A percentile compares a stretch with the other conserved stretches of the same genome.
Conservation (phyloP, 2,113 vertebrate genomes). For the Catharus minimus region DNA sequence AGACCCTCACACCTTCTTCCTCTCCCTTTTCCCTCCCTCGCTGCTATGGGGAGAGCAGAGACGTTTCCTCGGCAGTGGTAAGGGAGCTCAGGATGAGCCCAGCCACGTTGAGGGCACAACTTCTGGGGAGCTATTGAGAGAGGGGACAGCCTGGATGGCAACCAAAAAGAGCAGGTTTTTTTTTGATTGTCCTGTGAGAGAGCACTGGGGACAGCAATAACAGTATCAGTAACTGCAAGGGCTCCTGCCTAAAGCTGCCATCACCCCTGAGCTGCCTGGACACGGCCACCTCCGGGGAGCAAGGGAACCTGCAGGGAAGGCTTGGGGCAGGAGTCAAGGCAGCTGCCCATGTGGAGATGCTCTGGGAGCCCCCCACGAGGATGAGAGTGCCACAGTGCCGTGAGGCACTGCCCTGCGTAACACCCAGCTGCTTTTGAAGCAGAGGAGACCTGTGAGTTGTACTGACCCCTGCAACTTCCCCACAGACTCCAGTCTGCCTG, state of each 20-base stretch:
- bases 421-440: neutral
- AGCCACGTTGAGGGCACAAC: neutral
- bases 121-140: neutral
- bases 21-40: neutral
- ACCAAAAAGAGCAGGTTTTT: neutral
- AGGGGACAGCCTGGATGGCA: neutral
- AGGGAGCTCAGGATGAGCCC: neutral
- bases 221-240: neutral
- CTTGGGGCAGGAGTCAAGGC: neutral
- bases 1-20: neutral
- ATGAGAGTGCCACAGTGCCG: neutral
- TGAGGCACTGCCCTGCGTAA: neutral
- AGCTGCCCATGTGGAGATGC: accelerated
- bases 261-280: neutral
- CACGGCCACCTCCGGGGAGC: accelerated
- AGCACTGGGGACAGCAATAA: neutral
- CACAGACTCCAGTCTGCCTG: neutral
- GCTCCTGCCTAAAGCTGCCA: neutral
- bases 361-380: neutral
- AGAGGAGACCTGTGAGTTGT: accelerated
- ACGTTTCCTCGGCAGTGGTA: neutral
- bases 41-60: neutral
- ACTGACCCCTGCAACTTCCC: neutral
- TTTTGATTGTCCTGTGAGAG: neutral
- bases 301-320: neutral